A percentile compares a stretch with the other conserved stretches of the same genome.
Evolutionary conservation across 2,888 invertebrate species (phyloP).

Genomic region (Seira ritae): DNA sequence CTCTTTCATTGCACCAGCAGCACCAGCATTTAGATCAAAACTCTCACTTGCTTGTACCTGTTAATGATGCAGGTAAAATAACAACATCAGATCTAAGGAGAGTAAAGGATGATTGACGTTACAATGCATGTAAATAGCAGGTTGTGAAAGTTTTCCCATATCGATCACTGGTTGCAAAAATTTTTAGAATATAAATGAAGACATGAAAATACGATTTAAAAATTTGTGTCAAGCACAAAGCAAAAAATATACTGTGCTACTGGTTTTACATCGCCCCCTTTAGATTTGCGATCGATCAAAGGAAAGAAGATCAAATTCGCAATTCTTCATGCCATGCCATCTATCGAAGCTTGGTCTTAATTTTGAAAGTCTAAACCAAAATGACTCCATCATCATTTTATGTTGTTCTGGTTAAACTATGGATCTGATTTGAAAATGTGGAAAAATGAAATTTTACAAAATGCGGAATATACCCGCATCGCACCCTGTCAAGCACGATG

Average conservation of each 20-base stretch:
- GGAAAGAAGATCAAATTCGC: too few species aligned
- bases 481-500: too few species aligned
- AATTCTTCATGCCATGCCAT: too few species aligned
- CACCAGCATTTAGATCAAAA: background rate
- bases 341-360: too few species aligned
- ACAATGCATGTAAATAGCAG: constrained; percentile 45
- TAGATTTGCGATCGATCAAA: constrained; percentile 15
- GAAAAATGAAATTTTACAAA: too few species aligned
- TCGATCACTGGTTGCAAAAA: constrained; percentile 19
- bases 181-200: background rate
- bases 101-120: constrained; percentile 33
- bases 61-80: constrained; percentile 22
- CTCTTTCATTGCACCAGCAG: constrained; percentile 17
- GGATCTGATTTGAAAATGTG: too few species aligned
- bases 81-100: constrained; percentile 1
- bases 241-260: background rate
- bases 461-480: too few species aligned
- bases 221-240: background rate
- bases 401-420: too few species aligned
- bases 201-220: background rate
- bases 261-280: background rate
- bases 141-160: constrained; percentile 41
- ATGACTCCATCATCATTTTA: too few species aligned
- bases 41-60: constrained; percentile 18
- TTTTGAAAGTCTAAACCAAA: too few species aligned